These are phyloP conservation scores for Geothlypis trichas DNA, from an alignment of 2,113 vertebrate species.

Conservation along the genomic window DNA sequence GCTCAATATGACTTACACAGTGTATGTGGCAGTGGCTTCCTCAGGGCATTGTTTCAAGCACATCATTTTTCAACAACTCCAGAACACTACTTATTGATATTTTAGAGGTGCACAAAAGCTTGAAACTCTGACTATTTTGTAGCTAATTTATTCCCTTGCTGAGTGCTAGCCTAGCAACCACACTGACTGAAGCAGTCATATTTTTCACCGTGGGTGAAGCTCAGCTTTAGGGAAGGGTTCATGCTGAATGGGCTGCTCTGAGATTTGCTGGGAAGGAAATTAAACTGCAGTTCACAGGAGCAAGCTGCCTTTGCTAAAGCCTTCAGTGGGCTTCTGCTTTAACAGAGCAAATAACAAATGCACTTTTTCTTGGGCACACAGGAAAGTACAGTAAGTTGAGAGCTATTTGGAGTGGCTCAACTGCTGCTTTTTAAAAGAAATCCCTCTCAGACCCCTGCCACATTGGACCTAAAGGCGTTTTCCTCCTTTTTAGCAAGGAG, in stretches of 20 bases:
- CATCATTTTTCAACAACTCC: slow-evolving; percentile 32
- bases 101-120: slow-evolving; percentile 43
- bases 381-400: neutral
- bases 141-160: slow-evolving; percentile 62
- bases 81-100: slow-evolving; percentile 40
- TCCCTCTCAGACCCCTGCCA: neutral
- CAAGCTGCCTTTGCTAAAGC: slow-evolving; percentile 15
- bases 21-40: neutral
- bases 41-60: slow-evolving; percentile 22
- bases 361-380: neutral
- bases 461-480: neutral
- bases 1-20: neutral
- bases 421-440: slow-evolving; percentile 2
- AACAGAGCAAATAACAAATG: slow-evolving; percentile 26
- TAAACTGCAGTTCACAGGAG: slow-evolving; percentile 31
- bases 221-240: slow-evolving; percentile 33
- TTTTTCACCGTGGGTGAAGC: slow-evolving; percentile 16
- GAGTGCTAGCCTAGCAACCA: slow-evolving; percentile 20
- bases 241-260: neutral
- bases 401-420: slow-evolving; percentile 26
- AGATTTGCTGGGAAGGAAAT: slow-evolving; percentile 38
- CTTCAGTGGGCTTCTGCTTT: neutral
- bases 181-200: neutral
- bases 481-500: neutral
- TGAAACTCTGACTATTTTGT: slow-evolving; percentile 30